These are phyloP conservation scores for Sminthurides aquaticus DNA, from an alignment of 2,888 invertebrate species.

Conservation along the genomic window DNA sequence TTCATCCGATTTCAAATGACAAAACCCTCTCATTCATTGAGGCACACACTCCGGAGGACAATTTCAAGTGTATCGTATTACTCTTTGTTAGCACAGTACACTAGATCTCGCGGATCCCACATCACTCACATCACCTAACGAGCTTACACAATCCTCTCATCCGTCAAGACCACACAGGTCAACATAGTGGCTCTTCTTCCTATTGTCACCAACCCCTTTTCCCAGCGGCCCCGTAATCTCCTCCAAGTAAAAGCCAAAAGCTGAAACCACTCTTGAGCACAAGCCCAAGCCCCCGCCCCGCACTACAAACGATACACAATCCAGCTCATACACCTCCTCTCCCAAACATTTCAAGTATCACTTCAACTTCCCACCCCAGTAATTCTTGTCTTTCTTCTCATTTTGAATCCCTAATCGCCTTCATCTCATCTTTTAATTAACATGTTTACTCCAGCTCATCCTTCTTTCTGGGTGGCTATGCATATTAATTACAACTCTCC, in stretches of 20 bases:
- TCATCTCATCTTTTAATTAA: neutral
- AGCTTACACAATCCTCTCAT: neutral
- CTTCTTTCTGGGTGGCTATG: neutral
- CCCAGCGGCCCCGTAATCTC: neutral
- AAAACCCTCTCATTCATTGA: too few relatives aligned
- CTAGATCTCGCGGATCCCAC: neutral
- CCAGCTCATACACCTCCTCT: too few relatives aligned
- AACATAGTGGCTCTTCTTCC: slow-evolving; percentile 1
- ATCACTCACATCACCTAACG: neutral
- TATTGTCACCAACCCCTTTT: neutral
- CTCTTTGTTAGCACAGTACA: neutral
- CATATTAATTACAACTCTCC: neutral
- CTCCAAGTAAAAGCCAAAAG: neutral
- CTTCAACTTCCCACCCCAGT: neutral
- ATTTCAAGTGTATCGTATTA: neutral
- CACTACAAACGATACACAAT: too few relatives aligned
- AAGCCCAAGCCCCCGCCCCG: neutral
- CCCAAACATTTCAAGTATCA: neutral
- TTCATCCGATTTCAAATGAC: too few relatives aligned
- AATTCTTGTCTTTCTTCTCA: neutral
- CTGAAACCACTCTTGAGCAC: neutral
- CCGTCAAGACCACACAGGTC: slow-evolving; percentile 21
- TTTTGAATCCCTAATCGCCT: neutral
- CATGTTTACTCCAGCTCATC: neutral
- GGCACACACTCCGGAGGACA: neutral